Evolutionary conservation across 2,888 invertebrate species (phyloP).

Genomic region (Ectemnius lituratus): DNA sequence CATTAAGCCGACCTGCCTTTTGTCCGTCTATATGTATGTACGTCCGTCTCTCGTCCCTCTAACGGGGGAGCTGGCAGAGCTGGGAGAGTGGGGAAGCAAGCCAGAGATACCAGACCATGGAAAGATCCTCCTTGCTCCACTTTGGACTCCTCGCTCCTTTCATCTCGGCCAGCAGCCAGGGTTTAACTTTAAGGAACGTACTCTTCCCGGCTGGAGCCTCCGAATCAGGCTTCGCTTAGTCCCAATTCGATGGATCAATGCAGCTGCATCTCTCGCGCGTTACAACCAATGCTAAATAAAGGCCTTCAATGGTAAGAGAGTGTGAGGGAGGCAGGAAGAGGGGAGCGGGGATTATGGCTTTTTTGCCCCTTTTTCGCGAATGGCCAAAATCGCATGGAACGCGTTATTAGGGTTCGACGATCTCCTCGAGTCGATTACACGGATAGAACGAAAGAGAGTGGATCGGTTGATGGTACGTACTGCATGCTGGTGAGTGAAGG

Average conservation of each 20-base stretch:
- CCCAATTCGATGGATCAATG: slow-evolving; percentile 6
- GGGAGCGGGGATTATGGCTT: neutral
- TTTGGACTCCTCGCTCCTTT: slow-evolving; percentile 15
- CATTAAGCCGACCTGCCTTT: slow-evolving; percentile 59
- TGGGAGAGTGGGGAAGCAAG: slow-evolving; percentile 21
- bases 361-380: slow-evolving; percentile 8
- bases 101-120: slow-evolving; percentile 16
- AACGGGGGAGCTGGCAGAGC: slow-evolving; percentile 7
- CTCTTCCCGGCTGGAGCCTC: neutral
- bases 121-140: slow-evolving; percentile 37
- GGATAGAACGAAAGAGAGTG: slow-evolving; percentile 8
- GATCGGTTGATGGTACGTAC: no score
- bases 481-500: neutral
- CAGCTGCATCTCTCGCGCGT: slow-evolving; percentile 1
- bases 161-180: neutral
- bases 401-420: slow-evolving; percentile 8
- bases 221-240: neutral
- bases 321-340: no score
- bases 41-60: slow-evolving; percentile 18
- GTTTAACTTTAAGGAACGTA: slow-evolving; percentile 11
- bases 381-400: slow-evolving; percentile 6
- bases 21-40: slow-evolving; percentile 46
- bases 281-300: no score
- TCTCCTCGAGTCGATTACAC: slow-evolving; percentile 30
- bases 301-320: no score